Conservation (phyloP, 2,797 vertebrate species). For the Enteromius argenteus region DNA sequence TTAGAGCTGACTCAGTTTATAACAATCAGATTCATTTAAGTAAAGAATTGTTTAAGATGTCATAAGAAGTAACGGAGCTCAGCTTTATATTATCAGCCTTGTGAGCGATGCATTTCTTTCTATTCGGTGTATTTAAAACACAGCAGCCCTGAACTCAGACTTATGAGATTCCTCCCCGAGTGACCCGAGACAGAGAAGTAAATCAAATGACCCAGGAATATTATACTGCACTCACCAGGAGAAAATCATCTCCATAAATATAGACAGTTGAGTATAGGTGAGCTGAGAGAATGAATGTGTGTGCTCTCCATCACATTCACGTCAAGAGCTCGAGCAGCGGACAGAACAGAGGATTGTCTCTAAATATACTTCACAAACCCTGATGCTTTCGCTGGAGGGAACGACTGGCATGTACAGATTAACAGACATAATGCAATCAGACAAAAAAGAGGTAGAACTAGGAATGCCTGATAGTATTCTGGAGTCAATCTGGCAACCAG, state of each 20-base stretch:
- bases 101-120: neutral
- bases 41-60: neutral
- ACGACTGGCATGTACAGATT: constrained; percentile 30
- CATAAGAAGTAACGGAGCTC: neutral
- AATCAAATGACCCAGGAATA: constrained; percentile 9
- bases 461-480: constrained; percentile 2
- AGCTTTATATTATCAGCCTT: neutral
- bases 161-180: constrained; percentile 13
- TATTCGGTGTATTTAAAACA: constrained; percentile 38
- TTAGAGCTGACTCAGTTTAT: neutral
- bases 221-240: constrained; percentile 16
- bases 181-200: constrained; percentile 24
- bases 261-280: neutral
- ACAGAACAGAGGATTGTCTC: neutral
- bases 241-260: constrained; percentile 42
- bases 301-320: constrained; percentile 1
- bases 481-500: neutral
- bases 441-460: constrained; percentile 4
- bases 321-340: neutral
- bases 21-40: neutral
- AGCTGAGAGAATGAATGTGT: neutral
- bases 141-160: constrained; percentile 4
- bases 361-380: neutral
- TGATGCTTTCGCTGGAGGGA: constrained; percentile 4
- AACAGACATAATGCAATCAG: constrained; percentile 29